Conservation (phyloP, 2,113 vertebrate genomes). For the Cyprinus carpio region DNA sequence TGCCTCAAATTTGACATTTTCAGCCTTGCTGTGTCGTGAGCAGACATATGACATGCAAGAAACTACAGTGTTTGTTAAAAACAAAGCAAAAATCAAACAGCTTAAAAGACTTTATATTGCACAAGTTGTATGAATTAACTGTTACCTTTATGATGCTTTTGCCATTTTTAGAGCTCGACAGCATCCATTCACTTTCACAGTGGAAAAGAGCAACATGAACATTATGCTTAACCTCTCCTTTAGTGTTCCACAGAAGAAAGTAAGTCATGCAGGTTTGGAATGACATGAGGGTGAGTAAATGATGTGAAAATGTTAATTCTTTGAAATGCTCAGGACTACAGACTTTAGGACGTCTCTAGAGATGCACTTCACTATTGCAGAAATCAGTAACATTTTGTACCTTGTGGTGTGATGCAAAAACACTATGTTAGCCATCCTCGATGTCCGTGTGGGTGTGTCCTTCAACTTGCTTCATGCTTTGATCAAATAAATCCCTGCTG, state of each 20-base stretch:
- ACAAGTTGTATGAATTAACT: background rate
- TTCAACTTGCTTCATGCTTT: conserved; percentile 13
- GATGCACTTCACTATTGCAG: background rate
- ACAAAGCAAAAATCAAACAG: background rate
- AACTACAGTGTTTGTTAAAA: background rate
- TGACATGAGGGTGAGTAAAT: background rate
- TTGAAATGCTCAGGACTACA: background rate
- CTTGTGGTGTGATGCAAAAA: background rate
- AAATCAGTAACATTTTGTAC: background rate
- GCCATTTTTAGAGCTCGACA: background rate
- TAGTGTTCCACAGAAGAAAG: background rate
- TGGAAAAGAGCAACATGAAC: background rate
- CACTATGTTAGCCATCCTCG: background rate
- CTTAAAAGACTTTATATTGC: background rate
- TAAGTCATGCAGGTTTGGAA: background rate
- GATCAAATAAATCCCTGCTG: conserved; percentile 37
- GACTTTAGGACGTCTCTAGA: background rate
- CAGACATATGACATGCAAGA: background rate
- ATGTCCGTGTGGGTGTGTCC: conserved; percentile 4
- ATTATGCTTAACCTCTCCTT: background rate
- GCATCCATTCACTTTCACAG: background rate
- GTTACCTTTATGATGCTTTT: background rate
- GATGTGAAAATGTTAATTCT: background rate
- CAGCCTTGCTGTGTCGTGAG: background rate
- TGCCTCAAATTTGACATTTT: background rate